Base-by-base conservation (phyloP, 2,113 vertebrate genomes). In the Sceloporus undulatus region DNA sequence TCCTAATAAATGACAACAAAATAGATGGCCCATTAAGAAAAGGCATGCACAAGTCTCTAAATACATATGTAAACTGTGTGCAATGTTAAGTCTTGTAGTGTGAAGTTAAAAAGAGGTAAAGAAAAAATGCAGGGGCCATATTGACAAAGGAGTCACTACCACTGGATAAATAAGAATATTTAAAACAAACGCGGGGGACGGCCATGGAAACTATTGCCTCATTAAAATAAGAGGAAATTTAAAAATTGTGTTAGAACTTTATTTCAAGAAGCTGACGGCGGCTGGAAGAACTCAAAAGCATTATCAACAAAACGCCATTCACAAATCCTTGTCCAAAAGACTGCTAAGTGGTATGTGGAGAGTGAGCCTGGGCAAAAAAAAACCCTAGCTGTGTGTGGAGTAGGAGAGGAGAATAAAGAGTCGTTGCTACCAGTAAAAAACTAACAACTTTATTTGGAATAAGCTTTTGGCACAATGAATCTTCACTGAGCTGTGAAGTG, bases 21-120 rank as follows among this genome's bases (percentile, higher is more conserved):
- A 95, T 89, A 84, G 90, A 95, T 95, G 92, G 93, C 92, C 90
- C 92, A 94, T 95, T 96, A 95, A 92, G 94, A 94, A 93, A 94
- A 94, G n/a, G 92, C 93, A 94, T 71, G 91, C 92, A 89, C 94
- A 94, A 93, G 86, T 87, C 88, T 89, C 94, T 95, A 94, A 95
- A 95, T 94, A 91, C 91, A 89, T 86, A 94, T 86, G 89, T 91
- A 93, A 90, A 91, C 89, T 85, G 80, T 93, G 94, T 90, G 91
- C 92, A 78, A 77, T 90, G 87, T 93, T 93, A n/a, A 92, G 92
- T 90, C 93, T 93, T 90, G 77, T 7, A 84, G 82, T 82, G 90
- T 87, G 93, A 93, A 94, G 94, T 94, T 92, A 91, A 92, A 92
- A 80, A 90, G 88, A 86, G 87, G 90, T 91, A 13, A 56, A 83